phyloP scores from a whole-genome alignment of 2,888 invertebrate genomes.

The Formica aserva region DNA sequence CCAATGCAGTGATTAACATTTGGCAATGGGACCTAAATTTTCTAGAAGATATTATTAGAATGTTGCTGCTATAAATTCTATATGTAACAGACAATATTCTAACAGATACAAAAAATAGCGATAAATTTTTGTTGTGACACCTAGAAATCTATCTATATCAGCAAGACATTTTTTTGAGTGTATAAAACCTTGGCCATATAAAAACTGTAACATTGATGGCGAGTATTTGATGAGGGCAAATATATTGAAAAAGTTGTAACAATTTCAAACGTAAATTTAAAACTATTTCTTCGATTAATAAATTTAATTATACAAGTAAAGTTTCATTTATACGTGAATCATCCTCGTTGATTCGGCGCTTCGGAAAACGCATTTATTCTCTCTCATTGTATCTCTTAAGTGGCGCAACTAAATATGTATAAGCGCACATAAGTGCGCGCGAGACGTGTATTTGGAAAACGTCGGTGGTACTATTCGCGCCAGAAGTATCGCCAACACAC shows the following conservation, averaged over 20 bases:
- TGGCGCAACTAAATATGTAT: constrained; percentile 60
- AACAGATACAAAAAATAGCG: too few species aligned
- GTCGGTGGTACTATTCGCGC: constrained; percentile 6
- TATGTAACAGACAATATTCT: too few species aligned
- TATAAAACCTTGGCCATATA: not conserved
- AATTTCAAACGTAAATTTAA: not conserved
- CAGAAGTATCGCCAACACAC: constrained; percentile 19
- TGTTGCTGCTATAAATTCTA: too few species aligned
- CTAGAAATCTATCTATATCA: too few species aligned
- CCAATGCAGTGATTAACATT: too few species aligned
- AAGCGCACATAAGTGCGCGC: constrained; percentile 32
- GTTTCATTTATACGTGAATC: not conserved
- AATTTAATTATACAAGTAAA: not conserved
- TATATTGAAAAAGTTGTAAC: not conserved
- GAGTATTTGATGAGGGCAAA: not conserved
- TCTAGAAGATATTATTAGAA: too few species aligned
- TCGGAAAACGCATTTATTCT: constrained; percentile 45
- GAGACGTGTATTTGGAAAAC: constrained; percentile 33
- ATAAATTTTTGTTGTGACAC: too few species aligned
- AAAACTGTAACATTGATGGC: not conserved
- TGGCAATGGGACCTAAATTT: too few species aligned
- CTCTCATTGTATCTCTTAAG: constrained; percentile 62
- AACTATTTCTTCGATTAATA: not conserved
- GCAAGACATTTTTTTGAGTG: too few species aligned
- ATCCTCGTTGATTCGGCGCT: constrained; percentile 34